Conservation (phyloP, 2,888 invertebrate species). For the Pherbina coryleti region DNA sequence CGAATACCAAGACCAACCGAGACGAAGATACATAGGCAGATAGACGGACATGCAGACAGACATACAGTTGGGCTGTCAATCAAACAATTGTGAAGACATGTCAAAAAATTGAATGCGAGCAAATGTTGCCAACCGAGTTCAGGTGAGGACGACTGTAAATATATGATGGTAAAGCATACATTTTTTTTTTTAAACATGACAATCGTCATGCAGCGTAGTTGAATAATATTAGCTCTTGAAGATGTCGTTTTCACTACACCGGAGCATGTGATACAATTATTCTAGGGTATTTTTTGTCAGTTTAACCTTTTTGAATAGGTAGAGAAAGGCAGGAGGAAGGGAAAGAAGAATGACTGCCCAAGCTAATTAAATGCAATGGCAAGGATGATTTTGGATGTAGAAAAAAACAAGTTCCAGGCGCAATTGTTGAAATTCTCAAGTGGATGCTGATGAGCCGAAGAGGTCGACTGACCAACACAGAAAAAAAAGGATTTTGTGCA, state of each 20-base stretch:
- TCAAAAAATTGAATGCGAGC: background rate
- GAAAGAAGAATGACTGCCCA: background rate
- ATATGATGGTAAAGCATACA: background rate
- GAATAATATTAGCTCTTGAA: background rate
- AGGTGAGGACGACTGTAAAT: background rate
- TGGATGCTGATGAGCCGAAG: slow-evolving; percentile 14
- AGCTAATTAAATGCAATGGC: slow-evolving; percentile 22
- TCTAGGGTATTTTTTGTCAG: background rate
- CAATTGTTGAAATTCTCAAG: slow-evolving; percentile 7
- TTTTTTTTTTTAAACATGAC: background rate
- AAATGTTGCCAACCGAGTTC: slow-evolving; percentile 5
- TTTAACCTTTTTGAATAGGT: background rate
- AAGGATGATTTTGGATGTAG: background rate
- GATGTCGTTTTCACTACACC: background rate
- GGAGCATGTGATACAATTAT: background rate
- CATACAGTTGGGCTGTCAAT: slow-evolving; percentile 22
- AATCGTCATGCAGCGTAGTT: background rate
- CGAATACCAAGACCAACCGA: background rate
- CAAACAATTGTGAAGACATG: slow-evolving; percentile 27
- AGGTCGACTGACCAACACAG: slow-evolving; percentile 9
- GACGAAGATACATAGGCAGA: background rate
- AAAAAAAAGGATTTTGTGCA: background rate
- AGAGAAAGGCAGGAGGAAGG: background rate
- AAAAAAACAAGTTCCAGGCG: background rate
- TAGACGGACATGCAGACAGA: background rate